These are phyloP conservation scores for Thamnophis elegans DNA, from an alignment of 2,797 vertebrate species.

Conservation along the genomic window DNA sequence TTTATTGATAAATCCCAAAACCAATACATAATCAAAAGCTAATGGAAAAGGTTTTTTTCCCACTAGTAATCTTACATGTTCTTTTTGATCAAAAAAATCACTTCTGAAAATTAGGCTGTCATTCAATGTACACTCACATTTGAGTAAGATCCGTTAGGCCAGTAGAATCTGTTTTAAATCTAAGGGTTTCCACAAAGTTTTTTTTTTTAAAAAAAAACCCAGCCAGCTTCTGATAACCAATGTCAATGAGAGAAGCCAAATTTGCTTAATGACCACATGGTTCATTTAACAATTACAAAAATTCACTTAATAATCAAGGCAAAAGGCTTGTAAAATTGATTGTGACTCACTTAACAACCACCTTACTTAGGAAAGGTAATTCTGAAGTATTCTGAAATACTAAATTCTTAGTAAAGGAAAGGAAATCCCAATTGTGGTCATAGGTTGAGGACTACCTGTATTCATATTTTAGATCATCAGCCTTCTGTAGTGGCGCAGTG, in stretches of 20 bases:
- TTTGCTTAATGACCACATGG: not conserved
- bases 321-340: not conserved
- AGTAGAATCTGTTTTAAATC: not conserved
- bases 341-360: not conserved
- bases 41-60: not conserved
- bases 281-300: not conserved
- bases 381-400: not conserved
- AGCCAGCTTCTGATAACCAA: not conserved
- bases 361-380: not conserved
- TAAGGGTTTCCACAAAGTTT: not conserved
- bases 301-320: not conserved
- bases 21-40: not conserved
- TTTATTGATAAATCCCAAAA: not conserved
- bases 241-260: not conserved
- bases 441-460: not conserved
- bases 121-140: not conserved
- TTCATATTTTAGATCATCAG: not conserved
- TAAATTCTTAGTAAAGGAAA: no score
- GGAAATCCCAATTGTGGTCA: not conserved
- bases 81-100: not conserved
- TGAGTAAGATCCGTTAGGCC: not conserved
- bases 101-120: not conserved
- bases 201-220: not conserved
- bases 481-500: not conserved
- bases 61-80: not conserved